Percentiles rank a stretch among this genome's conserved stretches.
Evolutionary conservation across 2,113 vertebrate genomes (phyloP).

Genomic region (Corvus cornix): DNA sequence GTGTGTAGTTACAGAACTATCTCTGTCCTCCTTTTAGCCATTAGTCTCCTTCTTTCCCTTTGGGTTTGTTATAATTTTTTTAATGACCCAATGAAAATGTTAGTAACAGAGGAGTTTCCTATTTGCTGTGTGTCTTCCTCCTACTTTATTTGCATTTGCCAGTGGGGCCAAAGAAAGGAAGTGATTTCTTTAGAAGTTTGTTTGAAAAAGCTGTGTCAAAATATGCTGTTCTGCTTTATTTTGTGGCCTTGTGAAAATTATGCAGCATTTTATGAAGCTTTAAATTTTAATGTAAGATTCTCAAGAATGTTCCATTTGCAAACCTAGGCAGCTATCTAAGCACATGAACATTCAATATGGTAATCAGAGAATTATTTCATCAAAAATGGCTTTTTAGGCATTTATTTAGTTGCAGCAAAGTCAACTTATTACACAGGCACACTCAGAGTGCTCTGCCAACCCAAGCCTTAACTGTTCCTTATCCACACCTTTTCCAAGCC

Average conservation of each 20-base stretch:
- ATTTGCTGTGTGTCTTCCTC: neutral
- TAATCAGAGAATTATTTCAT: constrained; percentile 1
- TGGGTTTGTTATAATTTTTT: neutral
- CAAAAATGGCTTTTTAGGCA: neutral
- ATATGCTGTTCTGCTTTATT: neutral
- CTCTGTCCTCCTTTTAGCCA: neutral
- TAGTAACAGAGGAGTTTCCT: neutral
- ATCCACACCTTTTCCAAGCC: neutral
- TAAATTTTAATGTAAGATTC: neutral
- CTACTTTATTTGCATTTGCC: constrained; percentile 14
- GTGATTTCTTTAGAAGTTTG: neutral
- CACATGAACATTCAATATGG: neutral
- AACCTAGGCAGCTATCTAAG: neutral
- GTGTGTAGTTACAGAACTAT: neutral
- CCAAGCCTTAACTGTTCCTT: neutral
- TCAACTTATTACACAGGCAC: neutral
- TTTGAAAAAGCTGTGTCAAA: neutral
- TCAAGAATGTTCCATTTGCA: neutral
- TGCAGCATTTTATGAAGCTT: constrained; percentile 11
- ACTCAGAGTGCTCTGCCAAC: neutral
- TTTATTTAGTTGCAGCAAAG: neutral
- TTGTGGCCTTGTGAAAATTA: neutral
- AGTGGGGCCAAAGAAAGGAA: neutral
- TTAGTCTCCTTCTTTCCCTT: neutral
- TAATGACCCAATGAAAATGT: neutral